Conservation (phyloP, 1,140 invertebrate genomes). For the Anastrepha obliqua region DNA sequence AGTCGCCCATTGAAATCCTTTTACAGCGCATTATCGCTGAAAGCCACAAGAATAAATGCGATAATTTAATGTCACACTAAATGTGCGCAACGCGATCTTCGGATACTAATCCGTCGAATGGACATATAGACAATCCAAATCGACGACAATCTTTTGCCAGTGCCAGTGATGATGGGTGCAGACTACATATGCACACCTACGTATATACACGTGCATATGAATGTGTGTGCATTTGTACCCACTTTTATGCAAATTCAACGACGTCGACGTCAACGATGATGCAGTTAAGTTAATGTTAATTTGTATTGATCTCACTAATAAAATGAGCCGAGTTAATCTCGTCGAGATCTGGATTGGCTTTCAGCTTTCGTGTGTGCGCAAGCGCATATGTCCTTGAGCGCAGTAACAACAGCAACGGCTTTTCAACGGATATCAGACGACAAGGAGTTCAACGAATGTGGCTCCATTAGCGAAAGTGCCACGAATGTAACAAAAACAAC, state of each 20-base stretch:
- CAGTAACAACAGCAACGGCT: not conserved
- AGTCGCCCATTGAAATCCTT: constrained; percentile 43
- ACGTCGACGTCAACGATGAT: not conserved
- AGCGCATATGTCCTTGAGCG: not conserved
- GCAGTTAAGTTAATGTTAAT: constrained; percentile 51
- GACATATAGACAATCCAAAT: not conserved
- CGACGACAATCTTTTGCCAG: too few relatives aligned
- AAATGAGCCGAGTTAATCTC: constrained; percentile 22
- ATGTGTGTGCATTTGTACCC: too few relatives aligned
- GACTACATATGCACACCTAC: too few relatives aligned
- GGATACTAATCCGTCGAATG: constrained; percentile 14
- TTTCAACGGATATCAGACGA: not conserved
- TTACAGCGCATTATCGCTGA: constrained; percentile 32
- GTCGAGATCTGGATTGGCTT: constrained; percentile 33
- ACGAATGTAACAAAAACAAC: not conserved
- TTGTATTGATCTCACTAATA: constrained; percentile 51
- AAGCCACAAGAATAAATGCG: constrained; percentile 37
- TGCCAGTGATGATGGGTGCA: too few relatives aligned
- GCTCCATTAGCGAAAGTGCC: constrained; percentile 41
- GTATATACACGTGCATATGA: too few relatives aligned
- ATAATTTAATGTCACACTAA: constrained; percentile 45
- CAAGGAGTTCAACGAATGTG: constrained; percentile 9
- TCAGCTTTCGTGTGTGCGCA: not conserved
- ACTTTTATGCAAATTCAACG: not conserved
- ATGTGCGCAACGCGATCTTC: constrained; percentile 6